Base-by-base conservation (phyloP, 2,113 vertebrate species). In the Vidua macroura region DNA sequence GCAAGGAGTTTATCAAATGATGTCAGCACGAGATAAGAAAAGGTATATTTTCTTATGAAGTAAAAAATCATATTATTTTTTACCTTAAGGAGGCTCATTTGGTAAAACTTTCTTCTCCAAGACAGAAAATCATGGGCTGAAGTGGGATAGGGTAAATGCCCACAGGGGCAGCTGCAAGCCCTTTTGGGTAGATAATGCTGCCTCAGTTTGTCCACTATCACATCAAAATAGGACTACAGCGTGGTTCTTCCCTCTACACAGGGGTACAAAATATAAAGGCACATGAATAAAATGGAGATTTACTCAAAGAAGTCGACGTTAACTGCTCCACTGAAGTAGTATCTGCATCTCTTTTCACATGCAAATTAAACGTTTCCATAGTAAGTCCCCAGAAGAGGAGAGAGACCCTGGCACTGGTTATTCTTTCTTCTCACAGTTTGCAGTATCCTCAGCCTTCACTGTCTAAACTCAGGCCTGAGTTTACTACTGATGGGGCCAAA, bases 41-140 rank as follows among this genome's bases (percentile, higher is more conserved):
- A 90, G 25, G 31, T 24, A 43, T 53, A 48, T 86, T 81, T 91
- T 59, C 53, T 87, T 52, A 75, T 60, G 51, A 64, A 87, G 15
- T 43, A 18, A 82, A 73, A 49, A 83, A 55, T 68, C 53, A 20
- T 76, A 39, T 64, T 87, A 41, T 79, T 16, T 25, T 37, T 88
- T 88, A 93, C 55, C 59, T 62, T 49, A 31, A 51, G 70, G 82
- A 89, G 44, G 62, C 43, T 96, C 46, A 63, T 97, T 96, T 93
- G 90, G 64, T 87, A 30, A 33, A 86, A 35, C 12, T 52, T 39
- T 64, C 24, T 43, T 59, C 88, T 89, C 43, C 3, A 43, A 83
- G 78, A 85, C 91, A 86, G 91, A 81, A 84, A 76, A 95, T 72
- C 12, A 1, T 23, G 51, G 79, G 72, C 56, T 92, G 49, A 70